Evolutionary conservation across 2,113 vertebrate species (phyloP).

Genomic region (Pseudorectes ferrugineus): DNA sequence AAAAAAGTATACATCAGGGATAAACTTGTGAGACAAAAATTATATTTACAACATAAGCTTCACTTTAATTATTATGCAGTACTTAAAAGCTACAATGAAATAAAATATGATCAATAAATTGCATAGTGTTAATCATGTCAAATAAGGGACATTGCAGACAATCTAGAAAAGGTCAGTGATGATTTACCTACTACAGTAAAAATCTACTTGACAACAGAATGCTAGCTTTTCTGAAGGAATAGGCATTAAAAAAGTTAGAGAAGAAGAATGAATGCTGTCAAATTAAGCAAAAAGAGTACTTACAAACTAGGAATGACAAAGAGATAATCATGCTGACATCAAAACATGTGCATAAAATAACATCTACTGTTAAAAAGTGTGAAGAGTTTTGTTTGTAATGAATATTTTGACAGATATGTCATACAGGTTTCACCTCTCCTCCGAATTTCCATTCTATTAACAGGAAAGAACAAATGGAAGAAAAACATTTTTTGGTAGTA

Average conservation of each 20-base stretch:
- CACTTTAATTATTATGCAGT: background rate
- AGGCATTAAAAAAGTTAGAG: background rate
- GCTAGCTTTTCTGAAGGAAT: background rate
- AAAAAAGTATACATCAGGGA: background rate
- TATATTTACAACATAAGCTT: background rate
- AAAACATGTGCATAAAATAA: slow-evolving; percentile 34
- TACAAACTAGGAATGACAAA: background rate
- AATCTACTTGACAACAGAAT: background rate
- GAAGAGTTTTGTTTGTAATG: slow-evolving; percentile 40
- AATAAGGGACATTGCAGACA: background rate
- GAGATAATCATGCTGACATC: slow-evolving; percentile 24
- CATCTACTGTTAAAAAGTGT: background rate
- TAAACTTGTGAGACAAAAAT: background rate
- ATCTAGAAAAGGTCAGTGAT: background rate
- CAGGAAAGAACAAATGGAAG: background rate
- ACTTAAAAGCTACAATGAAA: background rate
- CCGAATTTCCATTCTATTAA: slow-evolving; percentile 31
- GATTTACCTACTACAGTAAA: background rate
- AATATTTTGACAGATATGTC: slow-evolving; percentile 53
- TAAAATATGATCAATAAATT: background rate
- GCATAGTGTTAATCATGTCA: background rate
- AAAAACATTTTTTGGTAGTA: background rate
- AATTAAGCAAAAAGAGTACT: background rate
- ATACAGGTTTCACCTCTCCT: slow-evolving; percentile 6
- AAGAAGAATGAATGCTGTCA: slow-evolving; percentile 15